Conservation (phyloP, 2,797 vertebrate genomes). For the Triplophysa yarkandensis region DNA sequence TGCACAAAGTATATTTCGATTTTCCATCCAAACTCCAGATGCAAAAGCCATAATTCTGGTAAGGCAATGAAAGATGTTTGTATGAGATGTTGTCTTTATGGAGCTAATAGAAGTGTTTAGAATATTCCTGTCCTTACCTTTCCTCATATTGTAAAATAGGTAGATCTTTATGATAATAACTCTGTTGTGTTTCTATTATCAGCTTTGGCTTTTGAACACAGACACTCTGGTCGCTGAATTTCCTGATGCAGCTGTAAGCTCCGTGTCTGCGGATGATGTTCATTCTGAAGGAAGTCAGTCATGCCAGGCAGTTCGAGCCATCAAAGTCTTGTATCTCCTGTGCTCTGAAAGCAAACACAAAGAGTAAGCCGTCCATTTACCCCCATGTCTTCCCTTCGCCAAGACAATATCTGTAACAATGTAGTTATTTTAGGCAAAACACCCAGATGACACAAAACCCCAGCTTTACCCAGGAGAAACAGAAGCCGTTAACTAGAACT, state of each 20-base stretch:
- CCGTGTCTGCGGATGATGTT: conserved; percentile 66
- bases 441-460: background rate
- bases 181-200: conserved; percentile 34
- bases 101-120: no score
- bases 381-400: background rate
- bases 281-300: conserved; percentile 60
- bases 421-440: background rate
- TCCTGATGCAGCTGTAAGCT: conserved; percentile 63
- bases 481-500: no score
- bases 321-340: conserved; percentile 88
- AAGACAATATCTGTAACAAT: background rate
- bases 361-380: conserved; percentile 79
- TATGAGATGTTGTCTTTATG: background rate
- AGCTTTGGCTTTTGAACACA: conserved; percentile 95
- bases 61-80: conserved; percentile 57
- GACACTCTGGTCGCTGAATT: conserved; percentile 86
- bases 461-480: no score
- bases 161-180: background rate
- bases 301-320: conserved; percentile 69
- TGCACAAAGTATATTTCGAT: conserved; percentile 87
- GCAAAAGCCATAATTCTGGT: conserved; percentile 86
- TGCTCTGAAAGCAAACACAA: conserved; percentile 80
- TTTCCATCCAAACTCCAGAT: conserved; percentile 84
- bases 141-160: background rate
- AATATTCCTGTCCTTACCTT: no score